Conservation (phyloP, 2,113 vertebrate species). For the Elachura formosa region DNA sequence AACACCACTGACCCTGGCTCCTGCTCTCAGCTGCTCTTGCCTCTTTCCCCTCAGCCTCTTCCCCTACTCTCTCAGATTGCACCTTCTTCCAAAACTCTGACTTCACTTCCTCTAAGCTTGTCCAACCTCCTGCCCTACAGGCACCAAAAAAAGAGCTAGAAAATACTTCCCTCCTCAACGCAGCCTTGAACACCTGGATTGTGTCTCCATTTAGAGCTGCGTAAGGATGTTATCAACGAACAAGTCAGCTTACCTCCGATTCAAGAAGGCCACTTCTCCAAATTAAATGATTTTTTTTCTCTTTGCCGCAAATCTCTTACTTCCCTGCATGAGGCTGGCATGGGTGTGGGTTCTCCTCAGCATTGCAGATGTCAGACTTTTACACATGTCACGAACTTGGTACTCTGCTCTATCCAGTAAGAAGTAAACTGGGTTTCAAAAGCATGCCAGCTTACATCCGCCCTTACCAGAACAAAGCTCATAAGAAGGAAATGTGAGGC, state of each 20-base stretch:
- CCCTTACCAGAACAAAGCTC: conserved; percentile 39
- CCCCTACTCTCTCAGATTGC: not conserved
- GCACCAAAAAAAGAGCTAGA: not conserved
- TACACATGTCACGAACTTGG: not conserved
- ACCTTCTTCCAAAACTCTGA: not conserved
- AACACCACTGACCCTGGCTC: not conserved
- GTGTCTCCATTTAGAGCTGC: not conserved
- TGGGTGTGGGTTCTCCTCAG: not conserved
- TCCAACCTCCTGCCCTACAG: not conserved
- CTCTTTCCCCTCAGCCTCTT: not conserved
- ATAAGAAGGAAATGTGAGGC: conserved; percentile 24
- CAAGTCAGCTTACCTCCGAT: not conserved
- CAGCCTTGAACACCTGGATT: not conserved
- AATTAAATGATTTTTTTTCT: not conserved
- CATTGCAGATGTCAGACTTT: not conserved
- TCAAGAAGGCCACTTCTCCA: not conserved
- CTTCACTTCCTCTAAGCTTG: not conserved
- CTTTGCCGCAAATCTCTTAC: not conserved
- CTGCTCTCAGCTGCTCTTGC: not conserved
- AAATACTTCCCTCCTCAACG: not conserved
- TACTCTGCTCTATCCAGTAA: not conserved
- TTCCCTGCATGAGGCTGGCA: not conserved
- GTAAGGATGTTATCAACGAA: not conserved
- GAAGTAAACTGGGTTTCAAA: conserved; percentile 6
- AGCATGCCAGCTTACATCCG: not conserved